Base-by-base conservation (phyloP, 2,797 vertebrate species). In the Sorex maritimensis region DNA sequence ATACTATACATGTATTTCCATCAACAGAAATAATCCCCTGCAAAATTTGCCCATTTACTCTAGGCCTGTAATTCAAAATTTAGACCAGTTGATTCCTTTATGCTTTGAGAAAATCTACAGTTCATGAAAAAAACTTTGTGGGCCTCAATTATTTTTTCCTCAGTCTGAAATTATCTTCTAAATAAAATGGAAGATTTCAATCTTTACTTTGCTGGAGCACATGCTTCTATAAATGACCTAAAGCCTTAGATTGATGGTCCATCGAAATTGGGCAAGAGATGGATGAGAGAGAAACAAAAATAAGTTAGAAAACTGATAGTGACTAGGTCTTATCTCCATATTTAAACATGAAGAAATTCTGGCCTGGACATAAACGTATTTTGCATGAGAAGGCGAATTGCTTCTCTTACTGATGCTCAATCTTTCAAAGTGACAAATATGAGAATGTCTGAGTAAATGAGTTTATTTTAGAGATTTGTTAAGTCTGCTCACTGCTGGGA, bases 401-500 rank as follows among this genome's bases (percentile, higher is more conserved):
- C 92, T 94, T 92, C 93, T 94, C 93, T 93, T 92, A 95, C 93
- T 93, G 92, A 95, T 95, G 93, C 89, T 95, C 96, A 95, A 86
- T 95, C 80, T 96, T 93, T 95, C 92, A 94, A 95, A 96, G 95
- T 97, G 96, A 95, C 95, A 96, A 96, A 94, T 92, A 95, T 61
- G 92, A 95, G 74, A 95, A 97, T 94, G 92, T 71, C 75, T 94
- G 95, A 74, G 90, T 94, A 96, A 96, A 95, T 94, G 93, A 96
- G 94, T 95, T 95, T 96, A 97, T 96, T 97, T 95, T 95, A 92
- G 94, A 95, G 88, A 95, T 94, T 95, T 94, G 92, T 96, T 91
- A 87, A 96, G 82, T 91, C 94, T 94, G 92, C 83, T 95, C 88
- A 93, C 90, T 96, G 93, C 94, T 95, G 89, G 94, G 95, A 95